Percentiles rank a stretch among this genome's conserved stretches.
phyloP scores from a whole-genome alignment of 2,888 invertebrate species.

The Oasisia sp. region DNA sequence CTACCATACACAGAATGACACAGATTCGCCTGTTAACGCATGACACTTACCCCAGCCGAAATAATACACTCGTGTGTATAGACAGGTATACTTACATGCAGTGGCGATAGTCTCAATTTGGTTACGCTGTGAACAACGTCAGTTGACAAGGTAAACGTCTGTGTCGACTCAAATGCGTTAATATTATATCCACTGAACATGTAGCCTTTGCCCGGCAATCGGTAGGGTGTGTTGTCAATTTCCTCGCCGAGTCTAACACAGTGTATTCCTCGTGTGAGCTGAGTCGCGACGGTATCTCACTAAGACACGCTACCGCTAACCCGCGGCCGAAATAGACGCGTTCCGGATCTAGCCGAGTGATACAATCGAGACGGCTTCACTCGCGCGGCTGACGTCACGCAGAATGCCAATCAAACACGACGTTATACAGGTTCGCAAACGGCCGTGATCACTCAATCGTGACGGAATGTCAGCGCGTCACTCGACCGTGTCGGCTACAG shows the following conservation, averaged over 20 bases:
- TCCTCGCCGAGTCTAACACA: neutral
- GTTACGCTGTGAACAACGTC: neutral
- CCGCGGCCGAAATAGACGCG: constrained; percentile 1
- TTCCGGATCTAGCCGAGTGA: neutral
- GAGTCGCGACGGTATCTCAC: neutral
- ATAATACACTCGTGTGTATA: too few relatives aligned
- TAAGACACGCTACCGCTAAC: neutral
- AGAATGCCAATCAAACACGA: neutral
- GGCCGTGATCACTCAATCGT: neutral
- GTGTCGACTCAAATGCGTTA: neutral
- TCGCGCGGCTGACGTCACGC: neutral
- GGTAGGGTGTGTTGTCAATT: neutral
- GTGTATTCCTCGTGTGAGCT: neutral
- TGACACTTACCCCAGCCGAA: too few relatives aligned
- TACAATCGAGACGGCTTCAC: neutral
- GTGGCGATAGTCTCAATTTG: neutral
- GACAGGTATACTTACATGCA: neutral
- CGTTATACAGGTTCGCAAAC: neutral
- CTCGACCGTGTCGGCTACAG: neutral
- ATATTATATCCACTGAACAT: too few relatives aligned
- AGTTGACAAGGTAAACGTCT: neutral
- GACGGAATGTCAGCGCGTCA: neutral
- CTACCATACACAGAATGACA: too few relatives aligned
- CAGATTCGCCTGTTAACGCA: too few relatives aligned
- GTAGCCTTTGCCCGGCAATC: neutral